Base-by-base conservation (phyloP, 1,140 invertebrate genomes). In the Neelides sp. region DNA sequence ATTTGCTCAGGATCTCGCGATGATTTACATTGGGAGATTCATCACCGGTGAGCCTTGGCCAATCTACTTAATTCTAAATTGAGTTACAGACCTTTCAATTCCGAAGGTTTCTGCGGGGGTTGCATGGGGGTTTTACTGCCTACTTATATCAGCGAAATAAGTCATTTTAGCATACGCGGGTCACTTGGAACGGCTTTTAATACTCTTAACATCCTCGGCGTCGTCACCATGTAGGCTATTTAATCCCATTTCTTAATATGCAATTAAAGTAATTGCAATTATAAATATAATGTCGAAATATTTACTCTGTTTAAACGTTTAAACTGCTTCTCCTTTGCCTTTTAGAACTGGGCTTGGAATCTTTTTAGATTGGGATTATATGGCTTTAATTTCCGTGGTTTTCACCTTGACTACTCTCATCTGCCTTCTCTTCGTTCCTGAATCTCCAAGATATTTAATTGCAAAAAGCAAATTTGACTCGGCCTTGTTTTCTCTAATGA, bases 111-210 rank as follows among this genome's bases (percentile, higher is more conserved):
- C 22, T 52, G 50, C 22, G 45, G 28, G 32, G 76, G 83, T 1
- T 64, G 64, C 73, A 72, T 85, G 20, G 79, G 78, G 52, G 65
- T 75, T 2, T 78, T 78, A 1, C 80, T 76, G 0, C 84, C 85
- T 0, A 73, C 86, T 45, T 92, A 89, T 62, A 81, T 82, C 0
- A 80, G 79, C 17, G 87, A 91, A 70, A 84, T 83, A 24, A 76
- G 81, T 0, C 80, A 87, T 55, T 80, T 76, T 51, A 71, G 76
- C 2, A 80, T 88, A 52, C 72, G 87, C 22, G 88, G 88, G 4
- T 76, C 77, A 1, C 68, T 90, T 1, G 84, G n/a, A n/a, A n/a
- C n/a, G n/a, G 78, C 83, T 59, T 83, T 83, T 54, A 83, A 87
- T 61, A 65, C 86, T 7, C 79, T 82, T 71, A 73, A 85, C 30